These are phyloP conservation scores for Centroberyx gerrardi DNA, from an alignment of 2,797 vertebrate genomes.

Conservation along the genomic window DNA sequence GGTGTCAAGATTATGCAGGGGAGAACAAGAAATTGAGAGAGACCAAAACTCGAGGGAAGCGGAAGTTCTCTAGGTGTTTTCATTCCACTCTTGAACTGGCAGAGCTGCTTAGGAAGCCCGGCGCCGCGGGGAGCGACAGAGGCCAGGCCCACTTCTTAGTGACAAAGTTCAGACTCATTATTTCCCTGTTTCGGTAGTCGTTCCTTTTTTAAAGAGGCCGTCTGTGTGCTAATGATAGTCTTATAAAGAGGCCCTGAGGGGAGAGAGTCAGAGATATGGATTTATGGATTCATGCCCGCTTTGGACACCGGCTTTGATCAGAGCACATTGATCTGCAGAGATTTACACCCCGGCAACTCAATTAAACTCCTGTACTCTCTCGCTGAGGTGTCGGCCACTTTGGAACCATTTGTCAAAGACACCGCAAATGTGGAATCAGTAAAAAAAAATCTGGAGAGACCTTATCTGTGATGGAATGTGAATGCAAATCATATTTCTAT, in stretches of 20 bases:
- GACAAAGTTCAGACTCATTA: constrained; percentile 83
- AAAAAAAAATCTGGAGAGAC: constrained; percentile 44
- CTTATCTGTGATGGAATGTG: constrained; percentile 23
- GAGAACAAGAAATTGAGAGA: constrained; percentile 21
- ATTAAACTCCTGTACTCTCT: constrained; percentile 71
- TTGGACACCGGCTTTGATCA: constrained; percentile 83
- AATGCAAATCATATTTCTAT: constrained; percentile 33
- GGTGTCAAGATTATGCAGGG: too few relatives aligned
- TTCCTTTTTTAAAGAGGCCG: constrained; percentile 74
- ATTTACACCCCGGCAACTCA: constrained; percentile 78
- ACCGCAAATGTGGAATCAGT: constrained; percentile 61
- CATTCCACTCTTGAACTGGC: constrained; percentile 58
- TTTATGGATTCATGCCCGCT: constrained; percentile 80
- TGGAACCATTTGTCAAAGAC: constrained; percentile 75
- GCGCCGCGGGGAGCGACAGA: constrained; percentile 70
- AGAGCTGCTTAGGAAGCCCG: constrained; percentile 72
- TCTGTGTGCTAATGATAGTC: constrained; percentile 80
- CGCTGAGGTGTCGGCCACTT: constrained; percentile 64
- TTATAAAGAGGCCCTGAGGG: constrained; percentile 79
- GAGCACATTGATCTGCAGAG: constrained; percentile 81
- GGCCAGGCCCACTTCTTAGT: constrained; percentile 60
- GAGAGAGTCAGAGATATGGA: constrained; percentile 78
- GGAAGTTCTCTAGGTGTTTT: constrained; percentile 60
- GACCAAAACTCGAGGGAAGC: constrained; percentile 30
- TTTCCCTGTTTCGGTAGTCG: constrained; percentile 72